A percentile compares a stretch with the other conserved stretches of the same genome.
Evolutionary conservation across 1,140 invertebrate genomes (phyloP).

Genomic region (Danaus melanippus): DNA sequence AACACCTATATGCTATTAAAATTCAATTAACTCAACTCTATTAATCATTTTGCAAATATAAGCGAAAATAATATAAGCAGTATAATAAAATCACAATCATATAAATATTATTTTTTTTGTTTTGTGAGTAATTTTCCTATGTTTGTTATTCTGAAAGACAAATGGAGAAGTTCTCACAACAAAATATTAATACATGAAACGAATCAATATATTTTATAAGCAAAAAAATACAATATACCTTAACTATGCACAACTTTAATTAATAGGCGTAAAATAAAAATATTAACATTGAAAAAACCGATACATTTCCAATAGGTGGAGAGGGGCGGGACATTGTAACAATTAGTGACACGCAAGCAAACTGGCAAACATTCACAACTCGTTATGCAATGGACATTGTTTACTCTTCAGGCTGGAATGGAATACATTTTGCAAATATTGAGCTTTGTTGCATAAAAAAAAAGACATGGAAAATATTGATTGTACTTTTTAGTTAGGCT

Average conservation of each 20-base stretch:
- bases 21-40: too few species aligned
- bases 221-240: background rate
- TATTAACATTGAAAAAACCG: constrained; percentile 18
- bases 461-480: constrained; percentile 18
- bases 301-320: constrained; percentile 29
- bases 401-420: constrained; percentile 22
- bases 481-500: constrained; percentile 17
- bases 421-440: constrained; percentile 18
- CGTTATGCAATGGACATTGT: constrained; percentile 30
- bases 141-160: too few species aligned
- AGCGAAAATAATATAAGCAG: too few species aligned
- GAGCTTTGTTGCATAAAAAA: constrained; percentile 18
- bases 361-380: constrained; percentile 22
- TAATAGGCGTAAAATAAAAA: constrained; percentile 4
- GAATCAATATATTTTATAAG: background rate
- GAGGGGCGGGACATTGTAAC: constrained; percentile 13
- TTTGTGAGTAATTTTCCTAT: too few species aligned
- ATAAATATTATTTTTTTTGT: too few species aligned
- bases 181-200: background rate
- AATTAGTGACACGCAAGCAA: constrained; percentile 35
- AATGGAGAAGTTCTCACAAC: too few species aligned
- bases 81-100: too few species aligned
- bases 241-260: constrained; percentile 1
- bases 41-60: too few species aligned
- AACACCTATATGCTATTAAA: too few species aligned